Percentiles rank a stretch among this genome's conserved stretches.
phyloP scores from a whole-genome alignment of 2,888 invertebrate genomes.

The Abrostola triplasia region DNA sequence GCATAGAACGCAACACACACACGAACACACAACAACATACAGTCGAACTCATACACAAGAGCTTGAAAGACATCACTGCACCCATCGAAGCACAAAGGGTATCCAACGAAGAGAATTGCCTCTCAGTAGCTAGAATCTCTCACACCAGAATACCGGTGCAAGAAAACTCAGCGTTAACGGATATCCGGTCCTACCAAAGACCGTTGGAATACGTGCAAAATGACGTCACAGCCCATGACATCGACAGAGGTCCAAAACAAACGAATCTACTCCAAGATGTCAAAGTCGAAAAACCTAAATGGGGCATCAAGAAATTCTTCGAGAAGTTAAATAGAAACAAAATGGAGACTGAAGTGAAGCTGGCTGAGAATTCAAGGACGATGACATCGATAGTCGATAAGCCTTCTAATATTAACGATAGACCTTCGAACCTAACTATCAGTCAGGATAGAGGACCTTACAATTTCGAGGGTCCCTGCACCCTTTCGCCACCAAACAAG shows the following conservation, averaged over 20 bases:
- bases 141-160: conserved; percentile 60
- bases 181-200: conserved; percentile 79
- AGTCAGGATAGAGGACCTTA: conserved; percentile 68
- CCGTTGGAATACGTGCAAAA: conserved; percentile 91
- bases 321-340: conserved; percentile 75
- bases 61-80: conserved; percentile 87
- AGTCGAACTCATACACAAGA: conserved; percentile 89
- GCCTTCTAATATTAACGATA: conserved; percentile 65
- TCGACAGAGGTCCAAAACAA: conserved; percentile 77
- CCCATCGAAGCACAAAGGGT: conserved; percentile 57
- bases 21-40: conserved; percentile 88
- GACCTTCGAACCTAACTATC: conserved; percentile 76
- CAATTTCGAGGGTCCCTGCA: conserved; percentile 78
- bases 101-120: conserved; percentile 71
- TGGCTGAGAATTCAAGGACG: conserved; percentile 73
- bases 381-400: conserved; percentile 77
- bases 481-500: conserved; percentile 82
- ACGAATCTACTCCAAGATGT: conserved; percentile 80
- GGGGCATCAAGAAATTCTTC: conserved; percentile 81
- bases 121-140: conserved; percentile 76
- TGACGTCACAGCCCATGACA: conserved; percentile 88
- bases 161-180: conserved; percentile 73
- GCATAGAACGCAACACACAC: conserved; percentile 92
- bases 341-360: conserved; percentile 88
- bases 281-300: conserved; percentile 77